Percentiles rank a stretch among this genome's conserved stretches.
These are phyloP conservation scores for Brachionus rotundiformis DNA, from an alignment of 1,140 invertebrate genomes.

Conservation along the genomic window DNA sequence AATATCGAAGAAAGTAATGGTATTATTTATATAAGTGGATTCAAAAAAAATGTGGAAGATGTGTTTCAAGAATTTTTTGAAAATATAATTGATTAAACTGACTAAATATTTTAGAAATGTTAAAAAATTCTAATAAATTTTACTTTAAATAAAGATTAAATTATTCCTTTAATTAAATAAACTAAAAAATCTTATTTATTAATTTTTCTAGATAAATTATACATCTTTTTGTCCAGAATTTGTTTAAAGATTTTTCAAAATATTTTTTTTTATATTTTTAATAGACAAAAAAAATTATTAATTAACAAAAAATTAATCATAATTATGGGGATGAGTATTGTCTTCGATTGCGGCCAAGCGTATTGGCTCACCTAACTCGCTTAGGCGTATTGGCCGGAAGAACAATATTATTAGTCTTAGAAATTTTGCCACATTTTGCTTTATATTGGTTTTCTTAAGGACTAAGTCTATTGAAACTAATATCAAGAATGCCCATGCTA, in stretches of 20 bases:
- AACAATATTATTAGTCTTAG: background rate
- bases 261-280: background rate
- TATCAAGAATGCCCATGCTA: conserved; percentile 13
- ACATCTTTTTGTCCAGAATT: too few species aligned
- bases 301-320: conserved; percentile 17
- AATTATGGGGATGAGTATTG: conserved; percentile 7
- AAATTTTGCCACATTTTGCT: background rate
- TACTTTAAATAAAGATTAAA: too few species aligned
- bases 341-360: background rate
- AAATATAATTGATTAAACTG: background rate
- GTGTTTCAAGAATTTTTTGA: background rate
- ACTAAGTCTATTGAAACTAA: conserved; percentile 6
- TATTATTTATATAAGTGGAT: background rate
- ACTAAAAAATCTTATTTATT: too few species aligned
- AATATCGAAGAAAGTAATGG: background rate
- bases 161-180: too few species aligned
- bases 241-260: too few species aligned
- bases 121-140: too few species aligned
- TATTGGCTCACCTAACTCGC: background rate
- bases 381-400: background rate
- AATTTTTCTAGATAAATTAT: too few species aligned
- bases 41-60: background rate
- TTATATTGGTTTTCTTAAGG: background rate
- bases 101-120: background rate
- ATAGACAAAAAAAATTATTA: background rate